Evolutionary conservation across 2,797 vertebrate species (phyloP).

Genomic region (Chiloscyllium punctatum): DNA sequence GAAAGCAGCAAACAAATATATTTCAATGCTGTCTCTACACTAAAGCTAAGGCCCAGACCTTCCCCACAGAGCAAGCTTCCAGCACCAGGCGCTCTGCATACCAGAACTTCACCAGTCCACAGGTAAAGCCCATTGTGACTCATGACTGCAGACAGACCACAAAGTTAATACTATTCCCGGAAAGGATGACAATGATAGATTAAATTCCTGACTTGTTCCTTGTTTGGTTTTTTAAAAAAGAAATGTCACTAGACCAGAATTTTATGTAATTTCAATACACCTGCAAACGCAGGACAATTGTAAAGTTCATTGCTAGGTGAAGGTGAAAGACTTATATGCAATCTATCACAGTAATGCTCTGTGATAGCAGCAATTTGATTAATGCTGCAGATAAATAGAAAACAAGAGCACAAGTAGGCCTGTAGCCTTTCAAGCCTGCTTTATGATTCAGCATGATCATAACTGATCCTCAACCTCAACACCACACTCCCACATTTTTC

Average conservation of each 20-base stretch:
- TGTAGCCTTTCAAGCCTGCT: no score
- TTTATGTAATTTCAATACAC: not conserved
- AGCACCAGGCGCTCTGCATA: not conserved
- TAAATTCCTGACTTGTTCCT: not conserved
- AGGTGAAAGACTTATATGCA: not conserved
- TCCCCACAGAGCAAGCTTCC: not conserved
- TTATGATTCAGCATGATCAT: no score
- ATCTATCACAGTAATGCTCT: not conserved
- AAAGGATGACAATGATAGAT: not conserved
- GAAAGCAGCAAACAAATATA: not conserved
- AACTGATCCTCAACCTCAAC: no score
- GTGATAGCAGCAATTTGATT: not conserved
- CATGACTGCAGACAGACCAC: not conserved
- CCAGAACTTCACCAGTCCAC: not conserved
- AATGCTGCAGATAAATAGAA: not conserved
- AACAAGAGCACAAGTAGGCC: no score
- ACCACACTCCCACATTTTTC: no score
- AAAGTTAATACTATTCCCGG: not conserved
- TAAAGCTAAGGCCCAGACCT: not conserved
- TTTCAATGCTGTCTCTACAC: not conserved
- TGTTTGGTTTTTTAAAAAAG: not conserved
- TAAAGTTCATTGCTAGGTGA: not conserved
- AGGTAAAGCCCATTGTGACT: not conserved
- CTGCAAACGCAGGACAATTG: not conserved
- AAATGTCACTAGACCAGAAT: constrained; percentile 17